Conservation (phyloP, 1,140 invertebrate genomes). For the Steinernema khuongi region DNA sequence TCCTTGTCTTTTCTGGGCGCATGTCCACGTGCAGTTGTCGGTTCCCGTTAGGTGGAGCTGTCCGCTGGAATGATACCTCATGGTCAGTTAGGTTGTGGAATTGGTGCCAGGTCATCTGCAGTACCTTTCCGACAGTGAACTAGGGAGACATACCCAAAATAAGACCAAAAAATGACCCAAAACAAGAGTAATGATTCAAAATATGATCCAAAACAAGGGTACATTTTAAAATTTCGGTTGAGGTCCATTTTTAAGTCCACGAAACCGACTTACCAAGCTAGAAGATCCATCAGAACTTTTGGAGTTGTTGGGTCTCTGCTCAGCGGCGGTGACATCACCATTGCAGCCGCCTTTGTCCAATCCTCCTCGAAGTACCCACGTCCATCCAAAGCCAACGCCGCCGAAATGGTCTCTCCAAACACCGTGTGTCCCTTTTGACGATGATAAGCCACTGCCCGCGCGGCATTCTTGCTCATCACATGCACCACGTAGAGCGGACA, state of each 20-base stretch:
- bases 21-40: conserved; percentile 91
- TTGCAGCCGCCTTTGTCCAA: conserved; percentile 60
- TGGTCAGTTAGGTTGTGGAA: neutral
- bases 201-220: no score
- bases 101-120: no score
- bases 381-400: conserved; percentile 76
- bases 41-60: conserved; percentile 84
- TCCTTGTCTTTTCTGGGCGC: conserved; percentile 83
- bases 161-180: no score
- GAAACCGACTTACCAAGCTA: conserved; percentile 81
- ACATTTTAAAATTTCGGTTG: no score
- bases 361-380: conserved; percentile 71
- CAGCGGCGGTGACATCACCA: conserved; percentile 80
- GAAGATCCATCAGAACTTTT: conserved; percentile 72
- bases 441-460: conserved; percentile 70
- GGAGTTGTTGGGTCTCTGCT: conserved; percentile 77
- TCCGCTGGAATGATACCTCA: conserved; percentile 66
- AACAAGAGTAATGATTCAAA: no score
- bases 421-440: conserved; percentile 70
- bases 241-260: no score
- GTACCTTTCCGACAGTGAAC: no score
- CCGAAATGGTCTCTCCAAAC: conserved; percentile 85
- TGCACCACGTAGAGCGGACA: conserved; percentile 90
- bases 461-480: conserved; percentile 86
- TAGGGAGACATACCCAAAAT: no score